Conservation (phyloP, 1,140 invertebrate genomes). For the Drosophila elegans region DNA sequence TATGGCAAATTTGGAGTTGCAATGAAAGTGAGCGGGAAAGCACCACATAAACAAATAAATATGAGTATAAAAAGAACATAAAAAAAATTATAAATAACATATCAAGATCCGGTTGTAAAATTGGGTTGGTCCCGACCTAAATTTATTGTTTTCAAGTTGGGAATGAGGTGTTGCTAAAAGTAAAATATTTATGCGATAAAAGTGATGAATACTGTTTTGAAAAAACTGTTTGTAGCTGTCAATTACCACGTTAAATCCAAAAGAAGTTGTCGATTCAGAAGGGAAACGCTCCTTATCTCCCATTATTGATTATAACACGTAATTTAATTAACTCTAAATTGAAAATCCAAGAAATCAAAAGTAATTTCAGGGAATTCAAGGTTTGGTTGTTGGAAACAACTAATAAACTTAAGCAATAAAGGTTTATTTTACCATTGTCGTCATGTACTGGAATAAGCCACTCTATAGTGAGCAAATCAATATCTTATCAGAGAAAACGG, state of each 20-base stretch:
- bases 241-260: too few relatives aligned
- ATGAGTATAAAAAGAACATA: constrained; percentile 25
- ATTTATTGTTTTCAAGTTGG: constrained; percentile 5
- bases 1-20: constrained; percentile 25
- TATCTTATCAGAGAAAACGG: constrained; percentile 30
- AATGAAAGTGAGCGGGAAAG: constrained; percentile 46
- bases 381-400: not conserved
- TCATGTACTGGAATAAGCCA: constrained; percentile 31
- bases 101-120: constrained; percentile 23
- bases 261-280: not conserved
- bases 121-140: not conserved
- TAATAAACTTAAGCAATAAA: constrained; percentile 1
- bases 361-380: constrained; percentile 12
- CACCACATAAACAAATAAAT: constrained; percentile 21
- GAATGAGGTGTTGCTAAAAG: not conserved
- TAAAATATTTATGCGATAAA: too few relatives aligned
- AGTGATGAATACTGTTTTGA: too few relatives aligned
- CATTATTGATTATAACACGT: not conserved
- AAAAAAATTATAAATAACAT: constrained; percentile 7
- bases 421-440: constrained; percentile 17
- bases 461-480: constrained; percentile 34
- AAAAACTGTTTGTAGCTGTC: too few relatives aligned
- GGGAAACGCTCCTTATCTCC: not conserved
- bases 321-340: constrained; percentile 1
- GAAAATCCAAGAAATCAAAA: not conserved